These are phyloP conservation scores for Gallinago nigripennis DNA, from an alignment of 2,797 vertebrate species.

Conservation along the genomic window DNA sequence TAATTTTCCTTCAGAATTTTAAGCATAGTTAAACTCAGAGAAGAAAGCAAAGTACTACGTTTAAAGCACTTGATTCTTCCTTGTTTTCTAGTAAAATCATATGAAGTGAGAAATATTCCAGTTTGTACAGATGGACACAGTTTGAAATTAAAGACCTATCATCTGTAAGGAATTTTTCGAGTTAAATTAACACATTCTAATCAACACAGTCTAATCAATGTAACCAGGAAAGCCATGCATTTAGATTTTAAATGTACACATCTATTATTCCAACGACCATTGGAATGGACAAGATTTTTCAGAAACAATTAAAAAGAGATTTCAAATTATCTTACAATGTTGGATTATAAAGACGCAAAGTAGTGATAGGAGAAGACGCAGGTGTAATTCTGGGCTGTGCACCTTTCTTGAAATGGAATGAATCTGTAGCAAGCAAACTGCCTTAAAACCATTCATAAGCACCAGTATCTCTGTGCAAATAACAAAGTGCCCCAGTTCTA, in stretches of 20 bases:
- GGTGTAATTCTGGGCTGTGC: neutral
- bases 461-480: neutral
- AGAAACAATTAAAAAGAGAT: neutral
- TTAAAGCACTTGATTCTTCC: neutral
- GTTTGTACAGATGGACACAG: fast-evolving
- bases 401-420: neutral
- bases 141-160: neutral
- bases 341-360: neutral
- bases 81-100: neutral
- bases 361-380: neutral
- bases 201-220: neutral
- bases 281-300: neutral
- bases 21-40: neutral
- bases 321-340: neutral
- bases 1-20: neutral
- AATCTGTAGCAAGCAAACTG: neutral
- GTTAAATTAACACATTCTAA: neutral
- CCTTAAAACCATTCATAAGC: neutral
- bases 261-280: neutral
- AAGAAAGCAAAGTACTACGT: neutral
- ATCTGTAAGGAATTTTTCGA: neutral
- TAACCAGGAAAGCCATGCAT: neutral
- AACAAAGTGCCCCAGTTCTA: neutral
- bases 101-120: neutral
- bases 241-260: neutral